Conservation (phyloP, 2,888 invertebrate species). For the Ormyrus pomaceus region DNA sequence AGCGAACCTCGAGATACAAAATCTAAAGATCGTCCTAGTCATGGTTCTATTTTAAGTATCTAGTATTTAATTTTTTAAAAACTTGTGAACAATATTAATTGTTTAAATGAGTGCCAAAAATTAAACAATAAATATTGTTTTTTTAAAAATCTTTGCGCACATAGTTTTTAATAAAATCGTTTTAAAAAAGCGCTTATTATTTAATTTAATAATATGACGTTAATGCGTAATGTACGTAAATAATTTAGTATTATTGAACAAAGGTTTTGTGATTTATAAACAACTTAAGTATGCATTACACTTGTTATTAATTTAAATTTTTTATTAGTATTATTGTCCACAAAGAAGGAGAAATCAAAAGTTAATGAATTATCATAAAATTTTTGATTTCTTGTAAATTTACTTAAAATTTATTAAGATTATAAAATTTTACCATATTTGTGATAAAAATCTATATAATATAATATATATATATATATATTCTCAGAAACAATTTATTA, state of each 20-base stretch:
- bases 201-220: conserved; percentile 10
- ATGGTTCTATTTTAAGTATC: conserved; percentile 66
- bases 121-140: conserved; percentile 8
- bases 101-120: conserved; percentile 50
- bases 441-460: conserved; percentile 40
- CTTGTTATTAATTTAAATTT: conserved; percentile 14
- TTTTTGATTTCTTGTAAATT: conserved; percentile 6
- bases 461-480: conserved; percentile 42
- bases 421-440: conserved; percentile 35
- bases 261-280: conserved; percentile 18
- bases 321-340: neutral
- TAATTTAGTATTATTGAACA: conserved; percentile 18
- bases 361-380: neutral
- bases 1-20: conserved; percentile 58
- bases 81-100: conserved; percentile 10
- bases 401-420: neutral
- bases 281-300: neutral
- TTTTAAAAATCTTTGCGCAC: conserved; percentile 10
- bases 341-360: conserved; percentile 2
- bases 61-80: conserved; percentile 57
- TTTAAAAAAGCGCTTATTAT: conserved; percentile 7
- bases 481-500: conserved; percentile 40
- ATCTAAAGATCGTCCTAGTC: conserved; percentile 59
- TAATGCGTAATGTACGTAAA: too few relatives aligned
- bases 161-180: neutral